Conservation (phyloP, 2,797 vertebrate species). For the Antennarius maculatus region DNA sequence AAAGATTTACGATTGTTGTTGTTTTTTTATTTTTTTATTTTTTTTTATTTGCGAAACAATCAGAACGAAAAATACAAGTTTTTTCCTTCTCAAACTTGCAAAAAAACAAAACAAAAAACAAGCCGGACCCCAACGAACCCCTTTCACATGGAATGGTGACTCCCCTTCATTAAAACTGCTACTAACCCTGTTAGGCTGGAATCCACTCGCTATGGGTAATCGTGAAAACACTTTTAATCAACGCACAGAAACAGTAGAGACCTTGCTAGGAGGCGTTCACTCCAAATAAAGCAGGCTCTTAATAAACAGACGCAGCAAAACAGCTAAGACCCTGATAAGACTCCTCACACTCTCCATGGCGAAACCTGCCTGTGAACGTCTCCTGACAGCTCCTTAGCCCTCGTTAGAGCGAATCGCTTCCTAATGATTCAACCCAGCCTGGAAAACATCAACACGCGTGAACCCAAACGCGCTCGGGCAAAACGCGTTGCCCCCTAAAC, state of each 20-base stretch:
- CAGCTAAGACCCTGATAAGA: slow-evolving; percentile 81
- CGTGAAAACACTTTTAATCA: slow-evolving; percentile 84
- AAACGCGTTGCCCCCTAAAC: no score
- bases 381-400: slow-evolving; percentile 83
- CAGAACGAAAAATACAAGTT: slow-evolving; percentile 17
- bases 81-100: slow-evolving; percentile 29
- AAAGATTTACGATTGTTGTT: neutral
- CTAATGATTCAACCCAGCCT: slow-evolving; percentile 81
- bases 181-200: slow-evolving; percentile 83
- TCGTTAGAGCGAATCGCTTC: slow-evolving; percentile 80
- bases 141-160: slow-evolving; percentile 72
- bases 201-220: slow-evolving; percentile 82
- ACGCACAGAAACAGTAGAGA: slow-evolving; percentile 82
- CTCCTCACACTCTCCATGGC: slow-evolving; percentile 82
- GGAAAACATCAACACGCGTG: slow-evolving; percentile 73
- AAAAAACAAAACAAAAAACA: slow-evolving; percentile 33
- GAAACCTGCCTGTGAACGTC: slow-evolving; percentile 82
- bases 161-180: slow-evolving; percentile 82
- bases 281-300: slow-evolving; percentile 81
- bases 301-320: slow-evolving; percentile 80
- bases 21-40: slow-evolving; percentile 26
- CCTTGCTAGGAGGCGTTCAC: slow-evolving; percentile 82
- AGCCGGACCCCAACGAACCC: slow-evolving; percentile 68
- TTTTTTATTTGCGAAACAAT: slow-evolving; percentile 30
- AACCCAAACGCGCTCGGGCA: no score